These are phyloP conservation scores for Nesoenas mayeri DNA, from an alignment of 2,113 vertebrate genomes.

Conservation along the genomic window DNA sequence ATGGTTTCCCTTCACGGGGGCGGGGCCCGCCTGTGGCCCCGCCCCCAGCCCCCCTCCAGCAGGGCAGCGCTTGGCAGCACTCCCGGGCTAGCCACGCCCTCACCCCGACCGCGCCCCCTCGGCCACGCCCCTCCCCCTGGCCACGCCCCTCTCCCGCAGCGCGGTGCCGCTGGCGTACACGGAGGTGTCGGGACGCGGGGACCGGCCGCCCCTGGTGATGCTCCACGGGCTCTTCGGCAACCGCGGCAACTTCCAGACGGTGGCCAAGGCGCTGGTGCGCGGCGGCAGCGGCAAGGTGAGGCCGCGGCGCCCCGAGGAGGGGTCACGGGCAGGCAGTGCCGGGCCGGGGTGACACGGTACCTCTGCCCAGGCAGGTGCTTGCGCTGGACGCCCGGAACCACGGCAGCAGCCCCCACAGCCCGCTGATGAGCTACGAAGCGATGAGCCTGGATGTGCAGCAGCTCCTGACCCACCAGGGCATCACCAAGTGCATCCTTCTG, in stretches of 20 bases:
- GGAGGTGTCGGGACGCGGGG: conserved; percentile 73
- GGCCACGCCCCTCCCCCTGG: too few species aligned
- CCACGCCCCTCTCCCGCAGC: conserved; percentile 49
- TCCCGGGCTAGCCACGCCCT: neutral
- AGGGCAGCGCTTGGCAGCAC: neutral
- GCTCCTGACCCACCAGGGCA: conserved; percentile 81
- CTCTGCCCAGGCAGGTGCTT: conserved; percentile 87
- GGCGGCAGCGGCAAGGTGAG: conserved; percentile 87
- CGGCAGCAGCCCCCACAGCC: conserved; percentile 87
- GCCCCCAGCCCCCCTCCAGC: too few species aligned
- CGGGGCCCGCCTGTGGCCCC: neutral
- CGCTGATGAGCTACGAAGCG: conserved; percentile 83
- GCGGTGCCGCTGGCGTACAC: conserved; percentile 79
- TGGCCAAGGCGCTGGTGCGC: conserved; percentile 85
- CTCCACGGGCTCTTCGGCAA: conserved; percentile 94
- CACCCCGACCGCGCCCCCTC: accelerated
- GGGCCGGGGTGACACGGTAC: neutral
- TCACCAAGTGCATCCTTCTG: conserved; percentile 85
- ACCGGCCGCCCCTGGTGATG: conserved; percentile 83
- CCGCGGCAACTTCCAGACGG: conserved; percentile 87
- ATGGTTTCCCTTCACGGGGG: too few species aligned
- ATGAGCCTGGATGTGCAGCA: conserved; percentile 87
- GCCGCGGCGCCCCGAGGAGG: neutral
- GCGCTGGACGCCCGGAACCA: conserved; percentile 94
- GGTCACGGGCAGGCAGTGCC: accelerated